Percentiles rank a stretch among this genome's conserved stretches.
These are phyloP conservation scores for Nemotelus nigrinus DNA, from an alignment of 2,888 invertebrate genomes.

Conservation along the genomic window DNA sequence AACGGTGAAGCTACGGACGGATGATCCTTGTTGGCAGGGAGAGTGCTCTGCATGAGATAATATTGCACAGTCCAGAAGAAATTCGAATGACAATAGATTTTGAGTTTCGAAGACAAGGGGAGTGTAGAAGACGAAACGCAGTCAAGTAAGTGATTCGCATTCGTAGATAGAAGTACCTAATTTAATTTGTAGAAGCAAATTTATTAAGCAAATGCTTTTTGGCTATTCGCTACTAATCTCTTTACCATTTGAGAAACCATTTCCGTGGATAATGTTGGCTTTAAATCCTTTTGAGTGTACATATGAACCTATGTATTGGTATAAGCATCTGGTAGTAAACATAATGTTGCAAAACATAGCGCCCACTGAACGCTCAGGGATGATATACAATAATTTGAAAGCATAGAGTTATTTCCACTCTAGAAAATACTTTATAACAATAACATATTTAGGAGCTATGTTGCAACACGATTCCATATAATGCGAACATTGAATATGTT, in stretches of 20 bases:
- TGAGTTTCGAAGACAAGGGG: not conserved
- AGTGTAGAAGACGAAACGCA: not conserved
- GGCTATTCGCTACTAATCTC: conserved; percentile 5
- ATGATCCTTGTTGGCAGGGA: conserved; percentile 46
- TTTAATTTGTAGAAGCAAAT: conserved; percentile 28
- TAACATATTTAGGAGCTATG: too few species aligned
- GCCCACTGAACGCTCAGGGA: too few species aligned
- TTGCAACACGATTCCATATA: too few species aligned
- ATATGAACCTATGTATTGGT: too few species aligned
- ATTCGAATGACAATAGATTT: conserved; percentile 44
- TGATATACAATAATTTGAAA: too few species aligned
- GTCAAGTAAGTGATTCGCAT: not conserved
- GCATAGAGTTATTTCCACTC: too few species aligned
- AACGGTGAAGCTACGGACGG: conserved; percentile 40
- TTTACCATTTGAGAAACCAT: not conserved
- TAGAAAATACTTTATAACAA: too few species aligned
- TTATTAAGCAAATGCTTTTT: conserved; percentile 4
- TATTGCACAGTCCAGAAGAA: conserved; percentile 44
- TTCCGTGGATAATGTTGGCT: too few species aligned
- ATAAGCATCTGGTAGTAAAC: too few species aligned
- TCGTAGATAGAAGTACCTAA: conserved; percentile 22
- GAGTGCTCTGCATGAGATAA: conserved; percentile 47
- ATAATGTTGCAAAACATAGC: too few species aligned
- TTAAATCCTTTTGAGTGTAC: too few species aligned
- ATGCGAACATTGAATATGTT: too few species aligned